phyloP scores from a whole-genome alignment of 2,797 vertebrate genomes.

The Salarias fasciatus region DNA sequence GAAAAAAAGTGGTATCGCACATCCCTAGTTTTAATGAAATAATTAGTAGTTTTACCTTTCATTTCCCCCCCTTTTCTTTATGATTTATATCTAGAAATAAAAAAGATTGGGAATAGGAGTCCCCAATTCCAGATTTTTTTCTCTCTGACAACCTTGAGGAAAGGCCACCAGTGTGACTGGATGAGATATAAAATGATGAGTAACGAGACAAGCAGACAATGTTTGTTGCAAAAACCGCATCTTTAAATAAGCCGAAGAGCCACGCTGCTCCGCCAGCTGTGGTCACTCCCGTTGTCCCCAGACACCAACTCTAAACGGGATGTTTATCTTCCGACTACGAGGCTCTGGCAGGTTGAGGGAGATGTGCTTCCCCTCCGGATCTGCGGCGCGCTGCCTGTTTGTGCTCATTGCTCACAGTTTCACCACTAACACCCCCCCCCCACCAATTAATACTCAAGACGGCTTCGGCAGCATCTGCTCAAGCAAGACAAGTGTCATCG shows the following conservation, averaged over 20 bases:
- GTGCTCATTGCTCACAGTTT: slow-evolving; percentile 66
- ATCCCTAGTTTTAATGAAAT: too few species aligned
- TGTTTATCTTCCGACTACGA: slow-evolving; percentile 64
- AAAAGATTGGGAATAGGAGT: too few species aligned
- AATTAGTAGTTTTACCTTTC: too few species aligned
- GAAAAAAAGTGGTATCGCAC: too few species aligned
- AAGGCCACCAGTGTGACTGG: too few species aligned
- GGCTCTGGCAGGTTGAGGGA: slow-evolving; percentile 41
- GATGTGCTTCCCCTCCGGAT: slow-evolving; percentile 15
- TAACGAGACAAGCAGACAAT: too few species aligned
- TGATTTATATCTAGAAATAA: too few species aligned
- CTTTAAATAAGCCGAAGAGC: slow-evolving; percentile 19
- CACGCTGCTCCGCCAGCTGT: slow-evolving; percentile 53
- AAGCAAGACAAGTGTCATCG: slow-evolving; percentile 48
- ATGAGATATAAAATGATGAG: too few species aligned
- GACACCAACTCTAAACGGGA: slow-evolving; percentile 43
- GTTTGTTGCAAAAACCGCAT: too few species aligned
- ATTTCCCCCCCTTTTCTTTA: too few species aligned
- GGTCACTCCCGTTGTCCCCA: slow-evolving; percentile 61
- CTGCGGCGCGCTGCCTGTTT: slow-evolving; percentile 24
- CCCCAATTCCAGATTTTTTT: too few species aligned
- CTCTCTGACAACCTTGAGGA: too few species aligned
- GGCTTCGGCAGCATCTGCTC: slow-evolving; percentile 61
- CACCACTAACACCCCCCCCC: slow-evolving; percentile 67
- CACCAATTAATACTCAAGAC: slow-evolving; percentile 65